Percentiles rank a stretch among this genome's conserved stretches.
phyloP scores from a whole-genome alignment of 2,888 invertebrate species.

The Osmoderma eremita region DNA sequence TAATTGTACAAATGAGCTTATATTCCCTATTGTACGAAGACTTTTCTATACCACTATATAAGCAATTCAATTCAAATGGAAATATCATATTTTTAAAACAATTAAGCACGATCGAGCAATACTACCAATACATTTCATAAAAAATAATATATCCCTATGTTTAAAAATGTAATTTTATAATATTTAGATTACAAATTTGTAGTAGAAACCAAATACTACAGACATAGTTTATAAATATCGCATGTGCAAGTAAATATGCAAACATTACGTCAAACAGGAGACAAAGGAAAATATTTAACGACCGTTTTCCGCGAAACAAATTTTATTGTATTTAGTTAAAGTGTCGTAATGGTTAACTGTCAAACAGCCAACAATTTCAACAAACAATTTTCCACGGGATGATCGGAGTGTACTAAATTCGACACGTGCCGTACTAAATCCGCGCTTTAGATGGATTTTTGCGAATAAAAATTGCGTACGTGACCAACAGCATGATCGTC shows the following conservation, averaged over 20 bases:
- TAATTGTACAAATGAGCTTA: too few relatives aligned
- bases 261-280: not conserved
- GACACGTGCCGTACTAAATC: slow-evolving; percentile 24
- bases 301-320: not conserved
- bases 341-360: not conserved
- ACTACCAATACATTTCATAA: too few relatives aligned
- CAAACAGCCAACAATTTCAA: not conserved
- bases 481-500: slow-evolving; percentile 61
- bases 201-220: too few relatives aligned
- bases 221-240: too few relatives aligned
- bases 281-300: not conserved
- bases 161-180: too few relatives aligned
- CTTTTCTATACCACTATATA: too few relatives aligned
- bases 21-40: too few relatives aligned
- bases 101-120: too few relatives aligned
- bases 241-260: not conserved
- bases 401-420: not conserved
- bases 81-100: too few relatives aligned
- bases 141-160: too few relatives aligned
- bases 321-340: not conserved
- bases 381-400: slow-evolving; percentile 1
- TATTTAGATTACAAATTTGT: too few relatives aligned
- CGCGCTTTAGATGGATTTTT: slow-evolving; percentile 34
- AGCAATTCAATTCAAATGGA: too few relatives aligned
- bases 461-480: slow-evolving; percentile 61